Percentiles rank a stretch among this genome's conserved stretches.
phyloP scores from a whole-genome alignment of 2,888 invertebrate species.

The Callyntrura guangdongensis region DNA sequence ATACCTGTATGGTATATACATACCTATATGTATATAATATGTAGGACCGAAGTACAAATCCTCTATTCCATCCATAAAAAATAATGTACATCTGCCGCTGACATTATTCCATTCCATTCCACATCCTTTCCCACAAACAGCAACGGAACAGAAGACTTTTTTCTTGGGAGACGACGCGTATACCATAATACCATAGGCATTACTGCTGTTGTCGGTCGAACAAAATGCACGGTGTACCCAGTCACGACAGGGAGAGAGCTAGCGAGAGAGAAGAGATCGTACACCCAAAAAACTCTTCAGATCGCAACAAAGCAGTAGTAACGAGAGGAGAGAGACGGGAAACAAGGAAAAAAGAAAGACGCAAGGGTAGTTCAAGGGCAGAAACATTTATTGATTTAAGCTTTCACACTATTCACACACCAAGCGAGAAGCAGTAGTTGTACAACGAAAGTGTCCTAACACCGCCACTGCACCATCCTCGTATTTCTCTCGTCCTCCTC shows the following conservation, averaged over 20 bases:
- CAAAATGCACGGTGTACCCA: constrained; percentile 6
- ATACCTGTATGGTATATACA: no score
- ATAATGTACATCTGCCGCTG: constrained; percentile 41
- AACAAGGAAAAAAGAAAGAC: constrained; percentile 65
- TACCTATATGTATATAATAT: no score
- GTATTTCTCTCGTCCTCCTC: constrained; percentile 28
- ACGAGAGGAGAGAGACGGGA: constrained; percentile 41
- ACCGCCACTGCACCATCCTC: constrained; percentile 38
- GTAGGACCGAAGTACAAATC: no score
- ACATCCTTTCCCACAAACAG: constrained; percentile 51
- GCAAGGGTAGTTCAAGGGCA: constrained; percentile 84
- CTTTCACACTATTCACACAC: constrained; percentile 66
- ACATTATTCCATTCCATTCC: constrained; percentile 52
- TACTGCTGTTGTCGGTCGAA: no score
- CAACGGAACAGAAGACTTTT: constrained; percentile 42
- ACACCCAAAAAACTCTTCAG: constrained; percentile 59
- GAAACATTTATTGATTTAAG: constrained; percentile 79
- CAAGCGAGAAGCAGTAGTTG: neutral
- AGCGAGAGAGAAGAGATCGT: constrained; percentile 66
- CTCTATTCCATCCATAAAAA: neutral
- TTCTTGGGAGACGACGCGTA: constrained; percentile 41
- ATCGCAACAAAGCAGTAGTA: constrained; percentile 42
- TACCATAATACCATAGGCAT: neutral
- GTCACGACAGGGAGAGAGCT: no score
- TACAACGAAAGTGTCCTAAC: neutral